A percentile compares a stretch with the other conserved stretches of the same genome.
Evolutionary conservation across 2,113 vertebrate genomes (phyloP).

Genomic region (Actenoides hombroni): DNA sequence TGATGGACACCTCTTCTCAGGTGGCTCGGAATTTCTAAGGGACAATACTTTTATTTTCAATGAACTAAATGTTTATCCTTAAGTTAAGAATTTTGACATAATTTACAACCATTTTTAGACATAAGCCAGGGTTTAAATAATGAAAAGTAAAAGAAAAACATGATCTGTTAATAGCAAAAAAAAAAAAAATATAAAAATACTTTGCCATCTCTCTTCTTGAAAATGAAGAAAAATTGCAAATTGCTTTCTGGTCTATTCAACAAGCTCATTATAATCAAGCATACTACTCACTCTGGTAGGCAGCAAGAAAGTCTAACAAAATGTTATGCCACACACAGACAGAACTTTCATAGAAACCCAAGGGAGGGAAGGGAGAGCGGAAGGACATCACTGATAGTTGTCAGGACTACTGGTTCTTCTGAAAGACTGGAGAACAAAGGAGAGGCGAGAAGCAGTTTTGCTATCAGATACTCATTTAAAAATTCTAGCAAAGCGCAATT

Average conservation of each 20-base stretch:
- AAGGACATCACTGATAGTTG: neutral
- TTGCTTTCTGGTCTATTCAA: neutral
- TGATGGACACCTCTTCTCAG: neutral
- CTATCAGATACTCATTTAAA: constrained; percentile 53
- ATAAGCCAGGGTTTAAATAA: neutral
- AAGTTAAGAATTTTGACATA: neutral
- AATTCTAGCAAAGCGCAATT: constrained; percentile 46
- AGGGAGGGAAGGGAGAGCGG: neutral
- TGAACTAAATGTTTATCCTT: neutral
- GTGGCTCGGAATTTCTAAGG: neutral
- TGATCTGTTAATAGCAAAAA: neutral
- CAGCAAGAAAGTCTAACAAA: neutral
- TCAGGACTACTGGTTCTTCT: constrained; percentile 39
- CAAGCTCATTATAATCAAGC: neutral
- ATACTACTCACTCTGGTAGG: neutral
- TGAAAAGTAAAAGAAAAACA: neutral
- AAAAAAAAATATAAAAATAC: neutral
- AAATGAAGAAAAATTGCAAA: neutral
- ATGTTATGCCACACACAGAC: neutral
- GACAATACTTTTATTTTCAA: neutral
- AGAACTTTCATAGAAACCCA: neutral
- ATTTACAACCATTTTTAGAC: neutral
- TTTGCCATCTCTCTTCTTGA: neutral
- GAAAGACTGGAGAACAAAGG: constrained; percentile 47
- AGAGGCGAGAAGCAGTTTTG: constrained; percentile 14